These are phyloP conservation scores for Alouatta palliata DNA, from an alignment of 2,113 vertebrate species.

Conservation along the genomic window DNA sequence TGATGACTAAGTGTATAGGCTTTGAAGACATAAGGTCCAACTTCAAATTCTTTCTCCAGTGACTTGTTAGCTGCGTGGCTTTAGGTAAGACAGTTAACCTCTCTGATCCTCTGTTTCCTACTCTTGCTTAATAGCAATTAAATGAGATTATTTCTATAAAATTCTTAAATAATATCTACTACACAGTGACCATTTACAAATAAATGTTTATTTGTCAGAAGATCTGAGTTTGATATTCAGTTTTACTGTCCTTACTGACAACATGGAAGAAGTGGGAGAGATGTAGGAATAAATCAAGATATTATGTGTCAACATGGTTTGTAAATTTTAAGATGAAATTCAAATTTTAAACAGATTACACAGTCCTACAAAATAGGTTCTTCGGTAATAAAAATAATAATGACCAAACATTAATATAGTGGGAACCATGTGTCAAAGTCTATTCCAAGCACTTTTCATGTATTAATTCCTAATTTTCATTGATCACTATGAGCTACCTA, in stretches of 20 bases:
- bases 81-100: background rate
- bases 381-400: background rate
- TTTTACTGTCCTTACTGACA: background rate
- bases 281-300: background rate
- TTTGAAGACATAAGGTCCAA: background rate
- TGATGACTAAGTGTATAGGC: background rate
- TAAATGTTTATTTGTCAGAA: background rate
- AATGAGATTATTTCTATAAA: background rate
- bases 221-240: background rate
- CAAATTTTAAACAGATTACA: background rate
- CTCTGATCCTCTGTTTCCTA: background rate
- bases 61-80: background rate
- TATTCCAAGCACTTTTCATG: background rate
- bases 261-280: background rate
- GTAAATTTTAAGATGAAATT: background rate
- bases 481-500: background rate
- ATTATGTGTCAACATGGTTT: background rate
- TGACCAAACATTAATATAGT: background rate
- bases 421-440: background rate
- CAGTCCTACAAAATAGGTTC: background rate
- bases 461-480: background rate
- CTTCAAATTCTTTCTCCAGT: background rate
- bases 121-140: background rate
- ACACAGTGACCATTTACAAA: background rate
- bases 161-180: background rate